These are phyloP conservation scores for Cheilosia pagana DNA, from an alignment of 2,888 invertebrate genomes.

Conservation along the genomic window DNA sequence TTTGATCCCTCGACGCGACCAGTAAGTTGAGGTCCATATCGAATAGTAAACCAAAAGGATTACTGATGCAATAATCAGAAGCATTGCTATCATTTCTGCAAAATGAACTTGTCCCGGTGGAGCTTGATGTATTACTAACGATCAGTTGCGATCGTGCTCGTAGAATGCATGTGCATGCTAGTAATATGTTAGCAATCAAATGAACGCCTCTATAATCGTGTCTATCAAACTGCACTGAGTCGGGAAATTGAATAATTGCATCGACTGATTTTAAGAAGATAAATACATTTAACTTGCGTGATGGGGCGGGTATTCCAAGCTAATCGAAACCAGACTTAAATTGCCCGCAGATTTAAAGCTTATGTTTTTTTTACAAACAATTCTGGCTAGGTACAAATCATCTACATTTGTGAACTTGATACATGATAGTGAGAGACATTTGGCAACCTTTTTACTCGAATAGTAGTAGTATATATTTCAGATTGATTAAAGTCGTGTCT, in stretches of 20 bases:
- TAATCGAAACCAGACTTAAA: neutral
- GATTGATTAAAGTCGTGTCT: no score
- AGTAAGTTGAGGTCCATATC: conserved; percentile 76
- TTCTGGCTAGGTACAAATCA: no score
- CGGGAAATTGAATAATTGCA: conserved; percentile 45
- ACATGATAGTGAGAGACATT: no score
- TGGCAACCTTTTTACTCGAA: no score
- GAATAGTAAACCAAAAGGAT: conserved; percentile 26
- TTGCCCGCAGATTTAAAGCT: neutral
- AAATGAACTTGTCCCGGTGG: neutral
- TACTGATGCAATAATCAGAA: conserved; percentile 12
- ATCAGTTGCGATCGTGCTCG: neutral
- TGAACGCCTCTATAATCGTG: conserved; percentile 20
- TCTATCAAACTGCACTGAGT: conserved; percentile 2
- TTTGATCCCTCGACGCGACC: conserved; percentile 77
- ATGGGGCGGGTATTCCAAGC: neutral
- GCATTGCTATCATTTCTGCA: conserved; percentile 21
- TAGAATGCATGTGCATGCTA: neutral
- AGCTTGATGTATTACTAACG: conserved; percentile 22
- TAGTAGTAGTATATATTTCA: no score
- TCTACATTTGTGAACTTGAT: no score
- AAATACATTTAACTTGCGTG: neutral
- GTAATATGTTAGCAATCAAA: conserved; percentile 34
- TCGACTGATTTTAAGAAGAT: neutral
- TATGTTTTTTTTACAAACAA: no score